Evolutionary conservation across 1,140 invertebrate species (phyloP).

Genomic region (Drosophila seguyi): DNA sequence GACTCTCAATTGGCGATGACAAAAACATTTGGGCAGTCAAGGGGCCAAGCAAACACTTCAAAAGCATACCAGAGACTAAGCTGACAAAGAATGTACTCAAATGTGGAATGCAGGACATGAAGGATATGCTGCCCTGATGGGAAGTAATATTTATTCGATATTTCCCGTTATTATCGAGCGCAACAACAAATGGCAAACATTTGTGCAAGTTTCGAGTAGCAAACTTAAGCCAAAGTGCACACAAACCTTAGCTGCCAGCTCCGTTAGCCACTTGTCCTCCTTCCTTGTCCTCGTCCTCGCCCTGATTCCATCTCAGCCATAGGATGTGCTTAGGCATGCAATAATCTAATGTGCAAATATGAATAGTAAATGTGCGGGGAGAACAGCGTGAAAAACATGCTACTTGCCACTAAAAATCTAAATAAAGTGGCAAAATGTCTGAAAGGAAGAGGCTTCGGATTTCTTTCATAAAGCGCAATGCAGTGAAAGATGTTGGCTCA

Average conservation of each 20-base stretch:
- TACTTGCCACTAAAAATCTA: conserved; percentile 71
- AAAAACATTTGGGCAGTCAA: conserved; percentile 19
- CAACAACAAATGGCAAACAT: conserved; percentile 52
- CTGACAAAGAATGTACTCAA: conserved; percentile 40
- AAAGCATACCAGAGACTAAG: conserved; percentile 32
- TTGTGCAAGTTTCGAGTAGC: conserved; percentile 65
- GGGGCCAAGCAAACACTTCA: conserved; percentile 25
- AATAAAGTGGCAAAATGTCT: conserved; percentile 55
- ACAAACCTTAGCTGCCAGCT: conserved; percentile 14
- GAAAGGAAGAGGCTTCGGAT: conserved; percentile 9
- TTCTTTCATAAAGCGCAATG: conserved; percentile 47
- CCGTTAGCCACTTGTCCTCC: not conserved
- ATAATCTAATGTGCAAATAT: conserved; percentile 83
- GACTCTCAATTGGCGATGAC: conserved; percentile 43
- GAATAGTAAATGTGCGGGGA: conserved; percentile 61
- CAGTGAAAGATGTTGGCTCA: conserved; percentile 69
- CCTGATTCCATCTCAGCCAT: conserved; percentile 2
- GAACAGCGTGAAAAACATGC: conserved; percentile 52
- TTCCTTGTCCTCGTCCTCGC: not conserved
- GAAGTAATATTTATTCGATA: conserved; percentile 81
- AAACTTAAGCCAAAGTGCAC: conserved; percentile 62
- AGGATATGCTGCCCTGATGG: conserved; percentile 35
- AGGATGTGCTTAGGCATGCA: conserved; percentile 75
- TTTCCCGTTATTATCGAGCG: conserved; percentile 56
- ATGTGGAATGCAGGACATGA: conserved; percentile 51